Evolutionary conservation across 2,113 vertebrate genomes (phyloP), one percentile per base, ranked within the genome.

Genomic region (Camelus bactrianus): DNA sequence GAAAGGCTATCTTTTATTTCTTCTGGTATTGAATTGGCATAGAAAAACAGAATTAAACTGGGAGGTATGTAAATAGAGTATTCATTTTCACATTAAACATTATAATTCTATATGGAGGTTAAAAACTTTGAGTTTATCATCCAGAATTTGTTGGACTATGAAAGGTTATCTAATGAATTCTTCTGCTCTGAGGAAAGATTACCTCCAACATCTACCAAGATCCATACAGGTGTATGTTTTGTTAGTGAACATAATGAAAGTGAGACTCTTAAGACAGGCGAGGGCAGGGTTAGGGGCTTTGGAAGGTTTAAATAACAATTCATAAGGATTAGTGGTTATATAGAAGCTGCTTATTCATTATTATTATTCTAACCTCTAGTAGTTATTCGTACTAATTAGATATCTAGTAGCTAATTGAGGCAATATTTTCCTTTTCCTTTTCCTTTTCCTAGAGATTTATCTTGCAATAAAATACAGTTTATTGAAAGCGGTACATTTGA

Each of bases 401-500:
- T 17, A 48, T 3, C 70, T 87, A 89, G 77, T 13, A 0, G 0
- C 69, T 92, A 95, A 95, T 79, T 81, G 79, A 90, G 95, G 52
- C 38, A 6, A 0, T 50, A 38, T 92, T 82, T 97, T 93, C n/a
- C 64, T 94, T 95, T 94, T 97, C 24, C 96, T 98, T 30, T 84
- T 97, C 8, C 89, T 97, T 98, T 97, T 94, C 77, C 93, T 95
- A 98, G 98, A 95, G 97, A 98, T 97, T 96, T 98, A 60, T 98
- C 98, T 70, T 76, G 48, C 94, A 98, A 98, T 88, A 85, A 97
- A 93, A 98, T 98, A 91, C 54, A 79, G 16, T 54, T 12, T 16
- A 96, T 98, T 95, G 96, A 98, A 88, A 96, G 90, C 42, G 6
- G 1, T 3, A 91, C 95, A 64, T 98, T 98, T 95, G 97, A 98